Base-by-base conservation (phyloP, 2,888 invertebrate genomes). In the Ichneumoninae sp. region DNA sequence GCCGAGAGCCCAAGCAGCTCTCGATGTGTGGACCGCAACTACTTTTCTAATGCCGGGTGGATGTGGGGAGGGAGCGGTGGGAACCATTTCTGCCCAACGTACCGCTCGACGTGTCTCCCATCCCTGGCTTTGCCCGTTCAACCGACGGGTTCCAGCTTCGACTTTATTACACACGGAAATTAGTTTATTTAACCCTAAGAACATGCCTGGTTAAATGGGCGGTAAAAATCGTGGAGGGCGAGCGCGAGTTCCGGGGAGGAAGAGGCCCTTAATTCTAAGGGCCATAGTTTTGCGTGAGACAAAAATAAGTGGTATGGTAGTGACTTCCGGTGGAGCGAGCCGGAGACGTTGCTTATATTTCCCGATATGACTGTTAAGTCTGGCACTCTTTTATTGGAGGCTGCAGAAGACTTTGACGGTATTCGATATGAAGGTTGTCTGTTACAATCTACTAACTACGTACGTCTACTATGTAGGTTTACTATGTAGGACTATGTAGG, bases 131-230 rank as follows among this genome's bases (percentile, higher is more conserved):
- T 10, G 72, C 16, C 74, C 62, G 74, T 84, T 84, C 69, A 78
- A 72, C 50, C 74, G 54, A 19, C 72, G 54, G 70, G 62, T 75
- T 44, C 44, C 40, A 60, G 65, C 22, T 57, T 74, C 44, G 80
- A 81, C 70, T 75, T 76, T 76, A 78, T 79, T 82, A 78, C 70
- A 80, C n/a, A 77, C 83, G 82, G 75, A 80, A 83, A 83, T 83
- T 83, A 83, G 83, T 76, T 80, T 80, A 80, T 76, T 83, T 40
- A 62, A 62, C 6, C 52, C 52, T 22, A 5, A 62, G 30, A 33
- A 62, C 30, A 6, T n/a, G 60, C 10, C 60, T 16, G 16, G 13
- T 1, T 30, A 16, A 22, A 6, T n/a, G 60, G 16, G 3, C 60
- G 0, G 16, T 33, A 62, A 33, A 30, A 62, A 33, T 62, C 60